A percentile compares a stretch with the other conserved stretches of the same genome.
These are phyloP conservation scores for Fragum whitleyi DNA, from an alignment of 2,888 invertebrate genomes.

Conservation along the genomic window DNA sequence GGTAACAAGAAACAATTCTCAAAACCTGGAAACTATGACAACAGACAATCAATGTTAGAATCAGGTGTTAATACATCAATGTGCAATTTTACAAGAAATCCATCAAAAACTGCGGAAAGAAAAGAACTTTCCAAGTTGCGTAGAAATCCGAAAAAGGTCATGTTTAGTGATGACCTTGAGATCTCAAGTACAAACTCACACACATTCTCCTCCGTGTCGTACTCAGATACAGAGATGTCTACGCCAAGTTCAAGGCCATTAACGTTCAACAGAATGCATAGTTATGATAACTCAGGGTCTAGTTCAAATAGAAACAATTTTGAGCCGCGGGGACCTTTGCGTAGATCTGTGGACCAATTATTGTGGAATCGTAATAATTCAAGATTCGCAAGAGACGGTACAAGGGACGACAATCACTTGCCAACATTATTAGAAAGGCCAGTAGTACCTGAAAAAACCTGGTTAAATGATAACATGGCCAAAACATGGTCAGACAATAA, in stretches of 20 bases:
- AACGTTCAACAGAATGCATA: conserved; percentile 24
- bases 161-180: conserved; percentile 68
- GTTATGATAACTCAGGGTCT: conserved; percentile 21
- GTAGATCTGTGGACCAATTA: conserved; percentile 49
- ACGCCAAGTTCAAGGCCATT: neutral
- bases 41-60: neutral
- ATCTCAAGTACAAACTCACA: conserved; percentile 57
- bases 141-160: conserved; percentile 52
- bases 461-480: conserved; percentile 1
- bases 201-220: conserved; percentile 42
- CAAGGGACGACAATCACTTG: conserved; percentile 11
- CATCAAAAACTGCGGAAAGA: conserved; percentile 56
- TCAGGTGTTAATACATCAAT: neutral
- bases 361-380: conserved; percentile 19
- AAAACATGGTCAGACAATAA: conserved; percentile 8
- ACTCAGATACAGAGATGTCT: conserved; percentile 36
- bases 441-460: neutral
- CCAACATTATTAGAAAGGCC: conserved; percentile 4
- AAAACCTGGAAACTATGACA: conserved; percentile 3
- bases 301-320: neutral
- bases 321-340: conserved; percentile 25
- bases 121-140: conserved; percentile 57
- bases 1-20: neutral
- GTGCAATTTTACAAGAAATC: conserved; percentile 1
- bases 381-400: neutral